Evolutionary conservation across 1,140 invertebrate genomes (phyloP), one percentile per base, ranked within the genome.

Genomic region (Drosophila paulistorum): DNA sequence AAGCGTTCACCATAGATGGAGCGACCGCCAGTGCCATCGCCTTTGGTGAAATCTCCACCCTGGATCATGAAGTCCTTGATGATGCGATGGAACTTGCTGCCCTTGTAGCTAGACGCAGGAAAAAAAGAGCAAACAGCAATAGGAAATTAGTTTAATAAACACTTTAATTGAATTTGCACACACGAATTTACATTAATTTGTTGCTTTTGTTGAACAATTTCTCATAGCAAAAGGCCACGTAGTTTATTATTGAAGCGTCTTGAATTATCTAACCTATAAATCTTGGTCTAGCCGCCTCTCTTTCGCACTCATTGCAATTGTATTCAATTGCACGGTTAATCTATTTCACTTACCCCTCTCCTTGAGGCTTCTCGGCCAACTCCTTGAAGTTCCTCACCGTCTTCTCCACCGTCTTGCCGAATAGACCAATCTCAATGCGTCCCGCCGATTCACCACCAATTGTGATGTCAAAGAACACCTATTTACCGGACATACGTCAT

Each of bases 41-140:
- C 97, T 92, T 96, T 97, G 6, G 97, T 98, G 89, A 98, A 98
- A 91, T 98, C 97, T 66, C 97, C 96, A 82, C 97, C 97, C 93
- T 99, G 98, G 77, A 98, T 97, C 97, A 99, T 98, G 85, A 99
- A 98, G 82, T 98, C 97, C 79, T 96, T 96, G 92, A 99, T 98
- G 17, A 99, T 96, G 81, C 98, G 93, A 91, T 99, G 98, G 94
- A 99, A 98, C 93, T 96, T 96, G 92, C 96, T 97, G 59, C 96
- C 97, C 90, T 97, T 97, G 93, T 96, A 98, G 9, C 91, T 92
- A 61, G 11, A 70, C 30, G 7, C 30, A 26, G 3, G 3, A 26
- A 26, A 26, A 26, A 26, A 33, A 42, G n/a, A 61, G n/a, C 48
- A 17, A 51, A 7, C 45, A 76, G 11, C 57, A 58, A 9, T 9